These are phyloP conservation scores for Eupsittula cactorum DNA, from an alignment of 2,113 vertebrate genomes.

Conservation along the genomic window DNA sequence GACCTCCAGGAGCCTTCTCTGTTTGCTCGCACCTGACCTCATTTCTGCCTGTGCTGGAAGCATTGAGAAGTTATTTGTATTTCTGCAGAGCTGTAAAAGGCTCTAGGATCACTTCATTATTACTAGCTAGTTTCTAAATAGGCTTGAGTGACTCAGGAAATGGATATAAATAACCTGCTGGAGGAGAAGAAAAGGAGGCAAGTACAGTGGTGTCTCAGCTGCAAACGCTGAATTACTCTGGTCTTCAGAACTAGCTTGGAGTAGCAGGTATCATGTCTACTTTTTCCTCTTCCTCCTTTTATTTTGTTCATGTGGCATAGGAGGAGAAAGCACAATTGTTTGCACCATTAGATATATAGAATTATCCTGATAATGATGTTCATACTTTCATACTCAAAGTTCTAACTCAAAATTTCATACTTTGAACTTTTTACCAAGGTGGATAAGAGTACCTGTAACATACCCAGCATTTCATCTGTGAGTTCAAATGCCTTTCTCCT, in stretches of 20 bases:
- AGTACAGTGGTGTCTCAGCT: neutral
- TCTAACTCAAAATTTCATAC: neutral
- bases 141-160: neutral
- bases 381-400: neutral
- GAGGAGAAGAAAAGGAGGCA: neutral
- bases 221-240: neutral
- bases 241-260: neutral
- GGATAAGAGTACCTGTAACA: neutral
- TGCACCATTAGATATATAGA: neutral
- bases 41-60: neutral
- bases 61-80: neutral
- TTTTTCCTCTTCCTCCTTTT: neutral
- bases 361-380: neutral
- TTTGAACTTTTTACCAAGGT: neutral
- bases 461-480: neutral
- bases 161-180: neutral
- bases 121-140: neutral
- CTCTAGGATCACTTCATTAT: neutral
- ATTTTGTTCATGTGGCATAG: neutral
- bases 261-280: fast-evolving
- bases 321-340: neutral
- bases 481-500: neutral
- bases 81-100: neutral
- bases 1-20: neutral
- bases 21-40: neutral